phyloP scores from a whole-genome alignment of 2,797 vertebrate genomes.

The Tamandua tetradactyla region DNA sequence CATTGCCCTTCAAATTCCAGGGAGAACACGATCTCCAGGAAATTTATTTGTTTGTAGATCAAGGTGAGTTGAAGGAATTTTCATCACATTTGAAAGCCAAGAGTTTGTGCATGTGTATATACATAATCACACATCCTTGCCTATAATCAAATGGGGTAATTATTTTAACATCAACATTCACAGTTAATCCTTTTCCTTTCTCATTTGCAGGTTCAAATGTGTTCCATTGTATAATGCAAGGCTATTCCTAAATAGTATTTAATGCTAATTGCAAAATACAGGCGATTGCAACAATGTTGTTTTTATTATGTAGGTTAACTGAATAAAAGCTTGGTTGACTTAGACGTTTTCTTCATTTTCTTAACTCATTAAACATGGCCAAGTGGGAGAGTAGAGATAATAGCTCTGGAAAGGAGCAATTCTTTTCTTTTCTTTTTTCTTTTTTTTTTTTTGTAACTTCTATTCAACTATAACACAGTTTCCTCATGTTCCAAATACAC shows the following conservation, averaged over 20 bases:
- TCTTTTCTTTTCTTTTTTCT: no score
- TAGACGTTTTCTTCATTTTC: neutral
- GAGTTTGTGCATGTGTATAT: neutral
- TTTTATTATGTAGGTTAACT: neutral
- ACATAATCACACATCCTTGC: neutral
- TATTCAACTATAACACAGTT: neutral
- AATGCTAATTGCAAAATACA: neutral
- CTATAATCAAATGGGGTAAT: neutral
- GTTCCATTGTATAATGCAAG: neutral
- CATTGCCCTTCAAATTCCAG: neutral
- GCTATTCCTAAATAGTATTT: neutral
- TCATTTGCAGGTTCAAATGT: neutral
- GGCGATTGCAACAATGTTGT: neutral
- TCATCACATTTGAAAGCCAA: slow-evolving; percentile 3
- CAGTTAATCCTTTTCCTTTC: neutral
- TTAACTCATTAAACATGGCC: neutral
- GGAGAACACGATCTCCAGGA: neutral
- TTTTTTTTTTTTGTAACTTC: neutral
- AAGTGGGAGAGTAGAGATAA: neutral
- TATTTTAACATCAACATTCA: neutral
- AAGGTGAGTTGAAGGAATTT: slow-evolving; percentile 61
- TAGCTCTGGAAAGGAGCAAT: neutral
- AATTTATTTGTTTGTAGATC: slow-evolving; percentile 61
- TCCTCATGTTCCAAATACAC: neutral
- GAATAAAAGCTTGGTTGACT: neutral